Conservation (phyloP, 2,888 invertebrate genomes). For the Leptinotarsa peninsularis region DNA sequence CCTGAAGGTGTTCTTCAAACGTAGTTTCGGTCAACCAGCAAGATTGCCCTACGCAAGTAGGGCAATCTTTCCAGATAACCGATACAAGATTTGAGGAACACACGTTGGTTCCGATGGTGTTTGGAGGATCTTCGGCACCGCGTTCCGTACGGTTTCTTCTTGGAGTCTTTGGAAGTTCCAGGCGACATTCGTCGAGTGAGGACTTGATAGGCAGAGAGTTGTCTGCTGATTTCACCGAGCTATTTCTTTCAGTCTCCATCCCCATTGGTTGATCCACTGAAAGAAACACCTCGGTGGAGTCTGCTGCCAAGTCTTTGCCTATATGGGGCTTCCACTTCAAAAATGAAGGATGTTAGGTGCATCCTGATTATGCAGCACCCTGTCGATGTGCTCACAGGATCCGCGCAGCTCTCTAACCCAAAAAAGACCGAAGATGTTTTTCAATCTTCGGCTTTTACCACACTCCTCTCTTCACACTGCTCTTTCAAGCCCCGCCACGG, state of each 20-base stretch:
- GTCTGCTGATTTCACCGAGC: neutral
- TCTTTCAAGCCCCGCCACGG: neutral
- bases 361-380: conserved; percentile 30
- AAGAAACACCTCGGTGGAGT: neutral
- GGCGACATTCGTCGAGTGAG: neutral
- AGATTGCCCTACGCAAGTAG: neutral
- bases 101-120: neutral
- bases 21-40: neutral
- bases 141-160: too few species aligned
- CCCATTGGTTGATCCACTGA: neutral
- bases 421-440: neutral
- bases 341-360: conserved; percentile 23
- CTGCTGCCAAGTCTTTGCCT: neutral
- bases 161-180: neutral
- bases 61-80: neutral
- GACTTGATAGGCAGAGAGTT: neutral
- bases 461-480: conserved; percentile 14
- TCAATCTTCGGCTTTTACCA: neutral
- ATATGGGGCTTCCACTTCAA: conserved; percentile 24
- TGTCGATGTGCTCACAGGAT: conserved; percentile 20
- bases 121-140: neutral
- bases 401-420: conserved; percentile 25
- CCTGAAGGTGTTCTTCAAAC: neutral
- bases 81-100: neutral
- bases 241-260: neutral